Percentiles rank a stretch among this genome's conserved stretches.
These are phyloP conservation scores for Conistra vaccinii DNA, from an alignment of 2,888 invertebrate genomes.

Conservation along the genomic window DNA sequence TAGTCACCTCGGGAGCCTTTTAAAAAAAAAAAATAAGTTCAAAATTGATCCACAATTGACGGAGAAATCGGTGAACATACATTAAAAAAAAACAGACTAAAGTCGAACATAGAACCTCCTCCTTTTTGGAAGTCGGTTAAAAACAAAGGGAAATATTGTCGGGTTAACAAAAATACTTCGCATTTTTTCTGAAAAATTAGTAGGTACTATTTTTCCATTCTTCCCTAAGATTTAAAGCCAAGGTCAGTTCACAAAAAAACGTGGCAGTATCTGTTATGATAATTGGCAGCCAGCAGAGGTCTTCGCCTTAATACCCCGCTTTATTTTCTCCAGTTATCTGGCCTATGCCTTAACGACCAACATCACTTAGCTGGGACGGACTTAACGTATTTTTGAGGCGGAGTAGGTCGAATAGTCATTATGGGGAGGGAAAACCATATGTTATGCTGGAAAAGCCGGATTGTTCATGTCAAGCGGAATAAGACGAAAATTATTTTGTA, in stretches of 20 bases:
- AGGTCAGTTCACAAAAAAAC: slow-evolving; percentile 14
- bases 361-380: slow-evolving; percentile 63
- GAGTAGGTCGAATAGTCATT: slow-evolving; percentile 53
- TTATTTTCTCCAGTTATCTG: slow-evolving; percentile 62
- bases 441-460: slow-evolving; percentile 29
- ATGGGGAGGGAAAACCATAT: slow-evolving; percentile 39
- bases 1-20: no score
- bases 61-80: no score
- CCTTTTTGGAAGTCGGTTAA: no score
- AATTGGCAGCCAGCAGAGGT: slow-evolving; percentile 49
- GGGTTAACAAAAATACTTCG: neutral
- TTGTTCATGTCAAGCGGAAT: slow-evolving; percentile 31
- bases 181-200: neutral
- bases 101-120: no score
- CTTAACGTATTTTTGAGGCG: slow-evolving; percentile 55
- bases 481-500: slow-evolving; percentile 2
- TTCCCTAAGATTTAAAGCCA: slow-evolving; percentile 15
- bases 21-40: no score
- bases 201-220: neutral
- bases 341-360: slow-evolving; percentile 60
- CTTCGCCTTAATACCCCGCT: slow-evolving; percentile 43
- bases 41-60: no score
- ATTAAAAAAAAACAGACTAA: no score
- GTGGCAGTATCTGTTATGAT: slow-evolving; percentile 51
- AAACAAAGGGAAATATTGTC: neutral